These are phyloP conservation scores for Sylvilagus floridanus DNA, from an alignment of 2,797 vertebrate genomes.

Conservation along the genomic window DNA sequence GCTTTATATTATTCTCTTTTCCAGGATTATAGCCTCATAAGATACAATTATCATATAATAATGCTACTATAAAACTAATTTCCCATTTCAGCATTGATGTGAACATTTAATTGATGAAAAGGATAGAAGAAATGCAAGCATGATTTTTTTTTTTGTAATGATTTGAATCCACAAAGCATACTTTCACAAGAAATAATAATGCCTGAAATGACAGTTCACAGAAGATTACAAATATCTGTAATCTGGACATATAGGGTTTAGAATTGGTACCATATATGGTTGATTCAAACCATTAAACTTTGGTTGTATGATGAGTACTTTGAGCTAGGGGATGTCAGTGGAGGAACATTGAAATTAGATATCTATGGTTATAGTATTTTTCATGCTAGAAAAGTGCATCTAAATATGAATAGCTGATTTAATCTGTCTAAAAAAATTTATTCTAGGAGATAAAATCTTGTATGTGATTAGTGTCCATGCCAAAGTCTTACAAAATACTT, in stretches of 20 bases:
- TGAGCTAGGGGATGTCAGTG: not conserved
- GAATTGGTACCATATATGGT: not conserved
- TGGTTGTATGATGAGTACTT: not conserved
- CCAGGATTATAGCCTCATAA: conserved; percentile 79
- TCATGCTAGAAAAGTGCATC: not conserved
- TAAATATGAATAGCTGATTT: not conserved
- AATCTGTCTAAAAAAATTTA: not conserved
- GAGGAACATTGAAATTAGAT: not conserved
- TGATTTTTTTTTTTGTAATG: conserved; percentile 79
- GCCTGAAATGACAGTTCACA: conserved; percentile 16
- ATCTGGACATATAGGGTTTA: not conserved
- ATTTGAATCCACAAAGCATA: conserved; percentile 58
- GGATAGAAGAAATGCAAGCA: conserved; percentile 66
- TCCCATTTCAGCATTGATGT: conserved; percentile 78
- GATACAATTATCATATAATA: conserved; percentile 82
- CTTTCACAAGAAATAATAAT: conserved; percentile 71
- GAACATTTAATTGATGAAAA: conserved; percentile 78
- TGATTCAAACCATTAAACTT: not conserved
- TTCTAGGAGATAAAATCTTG: not conserved
- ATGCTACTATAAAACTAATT: conserved; percentile 80
- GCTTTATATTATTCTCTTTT: conserved; percentile 66
- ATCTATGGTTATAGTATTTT: not conserved
- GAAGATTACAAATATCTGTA: conserved; percentile 51
- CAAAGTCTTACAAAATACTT: not conserved
- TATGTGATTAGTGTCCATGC: not conserved